These are phyloP conservation scores for Drosophila triauraria DNA, from an alignment of 1,140 invertebrate genomes.

Conservation along the genomic window DNA sequence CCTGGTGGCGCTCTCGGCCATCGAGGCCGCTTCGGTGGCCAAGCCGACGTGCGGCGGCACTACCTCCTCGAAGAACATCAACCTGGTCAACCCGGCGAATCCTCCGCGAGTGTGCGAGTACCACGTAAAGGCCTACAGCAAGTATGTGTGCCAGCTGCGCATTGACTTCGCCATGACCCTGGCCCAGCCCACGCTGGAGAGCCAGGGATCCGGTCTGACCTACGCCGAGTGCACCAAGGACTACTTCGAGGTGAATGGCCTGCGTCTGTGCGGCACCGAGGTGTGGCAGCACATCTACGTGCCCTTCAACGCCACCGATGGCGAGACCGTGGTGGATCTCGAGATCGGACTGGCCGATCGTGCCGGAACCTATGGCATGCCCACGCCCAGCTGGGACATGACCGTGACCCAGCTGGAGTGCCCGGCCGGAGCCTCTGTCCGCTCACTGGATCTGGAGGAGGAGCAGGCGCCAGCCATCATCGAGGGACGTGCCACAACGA, in stretches of 20 bases:
- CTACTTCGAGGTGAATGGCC: constrained; percentile 61
- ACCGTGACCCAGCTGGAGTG: constrained; percentile 72
- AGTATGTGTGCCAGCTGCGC: constrained; percentile 75
- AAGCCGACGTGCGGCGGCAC: constrained; percentile 64
- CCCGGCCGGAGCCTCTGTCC: constrained; percentile 45
- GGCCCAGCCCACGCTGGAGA: constrained; percentile 56
- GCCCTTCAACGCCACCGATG: constrained; percentile 70
- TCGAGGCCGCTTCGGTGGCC: constrained; percentile 57
- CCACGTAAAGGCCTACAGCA: constrained; percentile 65
- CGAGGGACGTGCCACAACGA: constrained; percentile 25
- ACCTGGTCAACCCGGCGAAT: constrained; percentile 56
- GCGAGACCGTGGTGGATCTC: constrained; percentile 52
- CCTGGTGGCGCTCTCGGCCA: constrained; percentile 7
- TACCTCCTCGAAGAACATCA: constrained; percentile 69
- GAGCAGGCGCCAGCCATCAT: constrained; percentile 2
- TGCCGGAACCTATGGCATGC: constrained; percentile 26
- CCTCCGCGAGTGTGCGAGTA: constrained; percentile 69
- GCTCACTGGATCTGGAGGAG: constrained; percentile 13
- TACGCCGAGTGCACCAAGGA: constrained; percentile 68
- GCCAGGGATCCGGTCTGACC: constrained; percentile 9
- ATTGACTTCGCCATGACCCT: constrained; percentile 69
- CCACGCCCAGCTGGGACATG: constrained; percentile 60
- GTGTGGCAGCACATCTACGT: constrained; percentile 78
- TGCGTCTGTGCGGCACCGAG: constrained; percentile 69
- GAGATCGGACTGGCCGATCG: constrained; percentile 57